These are phyloP conservation scores for Eumerus sabulonum DNA, from an alignment of 2,888 invertebrate species.

Conservation along the genomic window DNA sequence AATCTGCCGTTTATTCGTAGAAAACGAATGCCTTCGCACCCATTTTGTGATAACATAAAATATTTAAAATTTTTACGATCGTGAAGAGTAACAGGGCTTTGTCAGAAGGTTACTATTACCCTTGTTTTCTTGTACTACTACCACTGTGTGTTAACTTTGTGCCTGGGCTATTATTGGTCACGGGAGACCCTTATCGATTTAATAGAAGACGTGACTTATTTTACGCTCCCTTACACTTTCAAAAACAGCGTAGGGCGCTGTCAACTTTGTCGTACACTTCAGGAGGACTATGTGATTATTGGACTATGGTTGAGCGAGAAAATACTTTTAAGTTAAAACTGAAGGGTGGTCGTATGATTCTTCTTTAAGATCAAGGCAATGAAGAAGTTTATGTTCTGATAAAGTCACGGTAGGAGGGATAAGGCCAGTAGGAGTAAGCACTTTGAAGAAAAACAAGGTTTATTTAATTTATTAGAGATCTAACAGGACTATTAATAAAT, in stretches of 20 bases:
- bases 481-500: constrained; percentile 38
- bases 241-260: constrained; percentile 2
- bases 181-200: constrained; percentile 43
- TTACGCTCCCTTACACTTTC: constrained; percentile 10
- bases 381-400: constrained; percentile 30
- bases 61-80: too few relatives aligned
- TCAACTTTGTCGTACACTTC: constrained; percentile 4
- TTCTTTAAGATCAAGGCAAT: constrained; percentile 33
- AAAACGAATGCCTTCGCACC: too few relatives aligned
- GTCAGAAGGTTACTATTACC: too few relatives aligned
- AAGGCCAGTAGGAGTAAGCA: constrained; percentile 11
- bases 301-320: not conserved
- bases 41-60: too few relatives aligned
- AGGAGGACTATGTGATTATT: not conserved
- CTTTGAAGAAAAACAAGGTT: constrained; percentile 14
- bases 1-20: too few relatives aligned
- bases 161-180: constrained; percentile 24
- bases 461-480: constrained; percentile 16
- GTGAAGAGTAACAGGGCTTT: too few relatives aligned
- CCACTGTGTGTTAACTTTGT: too few relatives aligned
- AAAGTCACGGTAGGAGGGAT: not conserved
- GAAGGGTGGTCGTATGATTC: constrained; percentile 2
- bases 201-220: constrained; percentile 40
- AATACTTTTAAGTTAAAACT: constrained; percentile 5
- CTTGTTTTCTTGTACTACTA: too few relatives aligned